Evolutionary conservation across 2,797 vertebrate species (phyloP), one percentile per base, ranked within the genome.

Genomic region (Danio aesculapii): DNA sequence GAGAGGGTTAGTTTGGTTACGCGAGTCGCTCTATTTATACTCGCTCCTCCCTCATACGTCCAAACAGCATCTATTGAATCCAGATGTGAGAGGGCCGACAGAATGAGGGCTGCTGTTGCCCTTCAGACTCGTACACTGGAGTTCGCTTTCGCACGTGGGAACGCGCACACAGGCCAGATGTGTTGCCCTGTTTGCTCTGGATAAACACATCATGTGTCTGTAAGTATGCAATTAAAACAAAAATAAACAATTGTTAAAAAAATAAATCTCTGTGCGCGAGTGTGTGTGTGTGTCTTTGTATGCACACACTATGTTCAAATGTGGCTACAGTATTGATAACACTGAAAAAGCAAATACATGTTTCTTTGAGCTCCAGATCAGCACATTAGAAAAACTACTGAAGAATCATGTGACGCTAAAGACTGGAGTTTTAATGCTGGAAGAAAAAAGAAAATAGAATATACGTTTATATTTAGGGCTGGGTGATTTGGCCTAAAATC

Each of bases 11-110:
- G 90, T 93, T 91, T 89, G 91, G 92, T 93, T 92, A 89, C 16
- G 84, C 86, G 86, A 89, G 88, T 88, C 84, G 79, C 86, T 91
- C 91, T 94, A 94, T 94, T 94, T 94, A 91, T 92, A 91, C 77
- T 85, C 84, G 87, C 91, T 88, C 89, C 89, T 91, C 84, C 90
- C 90, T 91, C 86, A 43, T 69, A 70, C 72, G 86, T 86, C 76
- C 86, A 91, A 93, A 92, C 89, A 64, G 85, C 89, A 89, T 87
- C 80, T 92, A 94, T 92, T 94, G 87, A 90, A 93, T 94, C 93
- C 94, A 94, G 92, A 94, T 94, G 92, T 93, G 88, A 81, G 81
- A 81, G 85, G 80, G 52, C 77, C 59, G 77, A 89, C 88, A 86
- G 66, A 88, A 74, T 11, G 58, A 81, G 47, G 53, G 44, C 69